A percentile compares a stretch with the other conserved stretches of the same genome.
Evolutionary conservation across 2,888 invertebrate genomes (phyloP).

Genomic region (Phania funesta): DNA sequence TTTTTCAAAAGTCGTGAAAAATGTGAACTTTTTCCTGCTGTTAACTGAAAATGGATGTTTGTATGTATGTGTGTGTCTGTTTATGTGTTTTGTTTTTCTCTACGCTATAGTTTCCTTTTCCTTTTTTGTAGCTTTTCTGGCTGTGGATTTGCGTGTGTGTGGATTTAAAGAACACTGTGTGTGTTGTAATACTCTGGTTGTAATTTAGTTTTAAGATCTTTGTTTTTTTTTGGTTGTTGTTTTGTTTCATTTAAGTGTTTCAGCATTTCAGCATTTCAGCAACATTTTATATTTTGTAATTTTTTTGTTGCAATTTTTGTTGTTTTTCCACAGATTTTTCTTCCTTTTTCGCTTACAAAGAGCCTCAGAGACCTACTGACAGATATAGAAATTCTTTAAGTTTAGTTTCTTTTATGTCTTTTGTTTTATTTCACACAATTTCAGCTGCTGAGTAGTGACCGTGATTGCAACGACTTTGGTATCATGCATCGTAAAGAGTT

Average conservation of each 20-base stretch:
- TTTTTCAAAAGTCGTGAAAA: constrained; percentile 35
- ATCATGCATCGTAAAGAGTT: neutral
- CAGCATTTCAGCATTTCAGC: constrained; percentile 36
- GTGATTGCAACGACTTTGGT: constrained; percentile 25
- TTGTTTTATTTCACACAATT: neutral
- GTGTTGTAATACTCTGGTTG: constrained; percentile 17
- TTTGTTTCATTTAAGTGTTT: constrained; percentile 24
- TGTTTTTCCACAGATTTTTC: constrained; percentile 3
- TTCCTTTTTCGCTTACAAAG: neutral
- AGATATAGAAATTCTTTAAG: constrained; percentile 29
- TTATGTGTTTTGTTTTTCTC: neutral
- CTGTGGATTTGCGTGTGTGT: neutral
- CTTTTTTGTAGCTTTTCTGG: neutral
- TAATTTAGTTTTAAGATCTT: constrained; percentile 40
- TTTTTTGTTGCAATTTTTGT: neutral
- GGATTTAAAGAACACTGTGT: constrained; percentile 6
- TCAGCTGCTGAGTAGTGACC: constrained; percentile 15
- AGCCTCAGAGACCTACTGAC: neutral
- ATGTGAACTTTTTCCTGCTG: neutral
- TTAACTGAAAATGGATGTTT: neutral
- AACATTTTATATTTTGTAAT: constrained; percentile 54
- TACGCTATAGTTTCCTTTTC: constrained; percentile 21
- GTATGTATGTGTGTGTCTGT: neutral
- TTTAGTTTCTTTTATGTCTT: constrained; percentile 30
- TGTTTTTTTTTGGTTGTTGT: constrained; percentile 23